Conservation (phyloP, 2,113 vertebrate genomes). For the Theristicus caerulescens region DNA sequence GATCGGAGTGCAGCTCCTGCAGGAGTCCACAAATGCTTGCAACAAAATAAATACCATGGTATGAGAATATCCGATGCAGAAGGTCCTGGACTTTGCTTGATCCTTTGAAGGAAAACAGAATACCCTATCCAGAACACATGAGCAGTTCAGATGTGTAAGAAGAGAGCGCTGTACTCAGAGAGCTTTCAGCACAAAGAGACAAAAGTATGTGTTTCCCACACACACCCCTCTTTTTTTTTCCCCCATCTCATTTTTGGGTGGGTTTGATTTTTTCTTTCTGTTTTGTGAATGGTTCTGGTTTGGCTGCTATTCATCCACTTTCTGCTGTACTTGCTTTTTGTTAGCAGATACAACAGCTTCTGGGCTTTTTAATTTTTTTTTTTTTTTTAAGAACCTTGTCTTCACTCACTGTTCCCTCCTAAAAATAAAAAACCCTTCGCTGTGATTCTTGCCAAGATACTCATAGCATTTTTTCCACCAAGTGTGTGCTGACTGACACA, state of each 20-base stretch:
- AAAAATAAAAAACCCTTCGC: background rate
- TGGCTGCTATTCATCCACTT: background rate
- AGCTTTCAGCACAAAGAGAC: background rate
- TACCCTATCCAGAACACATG: background rate
- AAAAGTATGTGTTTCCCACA: background rate
- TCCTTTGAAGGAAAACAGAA: background rate
- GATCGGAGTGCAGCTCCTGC: background rate
- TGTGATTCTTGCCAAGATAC: background rate
- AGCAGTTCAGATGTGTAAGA: background rate
- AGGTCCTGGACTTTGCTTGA: background rate
- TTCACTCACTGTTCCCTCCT: background rate
- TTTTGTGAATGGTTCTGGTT: background rate
- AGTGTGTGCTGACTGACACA: background rate
- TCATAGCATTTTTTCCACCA: background rate
- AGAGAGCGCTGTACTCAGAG: background rate
- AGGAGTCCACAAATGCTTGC: background rate
- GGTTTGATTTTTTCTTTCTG: background rate
- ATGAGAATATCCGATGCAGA: background rate
- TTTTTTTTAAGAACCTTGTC: background rate
- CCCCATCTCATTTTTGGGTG: background rate
- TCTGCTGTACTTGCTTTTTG: background rate
- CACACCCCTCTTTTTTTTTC: background rate
- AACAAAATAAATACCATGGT: background rate
- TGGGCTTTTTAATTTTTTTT: background rate
- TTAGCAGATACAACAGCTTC: background rate